Evolutionary conservation across 2,888 invertebrate genomes (phyloP).

Genomic region (Sphaerophoria taeniata): DNA sequence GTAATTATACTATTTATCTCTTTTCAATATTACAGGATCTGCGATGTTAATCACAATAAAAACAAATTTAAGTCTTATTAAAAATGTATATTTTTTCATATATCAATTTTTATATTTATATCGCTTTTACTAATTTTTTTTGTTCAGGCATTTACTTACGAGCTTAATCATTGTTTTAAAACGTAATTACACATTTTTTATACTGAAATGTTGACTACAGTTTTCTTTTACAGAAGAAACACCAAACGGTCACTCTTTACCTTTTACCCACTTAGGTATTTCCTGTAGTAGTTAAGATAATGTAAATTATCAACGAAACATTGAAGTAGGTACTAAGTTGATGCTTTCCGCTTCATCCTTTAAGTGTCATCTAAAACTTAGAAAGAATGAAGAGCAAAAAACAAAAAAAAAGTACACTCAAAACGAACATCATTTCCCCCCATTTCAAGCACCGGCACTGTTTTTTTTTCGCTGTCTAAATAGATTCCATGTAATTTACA

Average conservation of each 20-base stretch:
- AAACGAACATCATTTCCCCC: background rate
- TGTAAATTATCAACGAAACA: constrained; percentile 39
- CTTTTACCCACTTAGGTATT: background rate
- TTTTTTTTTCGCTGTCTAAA: constrained; percentile 3
- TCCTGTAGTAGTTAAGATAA: constrained; percentile 35
- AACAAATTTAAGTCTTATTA: too few relatives aligned
- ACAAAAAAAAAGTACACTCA: background rate
- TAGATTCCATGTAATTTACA: constrained; percentile 58
- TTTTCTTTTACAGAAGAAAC: background rate
- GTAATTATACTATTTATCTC: too few relatives aligned
- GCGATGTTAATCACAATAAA: too few relatives aligned
- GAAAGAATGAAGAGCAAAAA: background rate
- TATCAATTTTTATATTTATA: too few relatives aligned
- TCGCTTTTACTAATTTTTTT: too few relatives aligned
- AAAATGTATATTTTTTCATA: too few relatives aligned
- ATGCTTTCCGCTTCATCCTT: constrained; percentile 20
- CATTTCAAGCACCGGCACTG: too few relatives aligned
- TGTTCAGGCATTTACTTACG: too few relatives aligned
- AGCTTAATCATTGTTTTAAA: too few relatives aligned
- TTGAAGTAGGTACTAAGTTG: constrained; percentile 23
- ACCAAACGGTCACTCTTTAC: background rate
- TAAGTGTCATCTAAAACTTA: constrained; percentile 21
- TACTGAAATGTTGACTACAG: too few relatives aligned
- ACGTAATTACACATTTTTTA: too few relatives aligned
- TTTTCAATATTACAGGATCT: too few relatives aligned